A percentile compares a stretch with the other conserved stretches of the same genome.
phyloP scores from a whole-genome alignment of 2,888 invertebrate genomes.

The Pammene aurita region DNA sequence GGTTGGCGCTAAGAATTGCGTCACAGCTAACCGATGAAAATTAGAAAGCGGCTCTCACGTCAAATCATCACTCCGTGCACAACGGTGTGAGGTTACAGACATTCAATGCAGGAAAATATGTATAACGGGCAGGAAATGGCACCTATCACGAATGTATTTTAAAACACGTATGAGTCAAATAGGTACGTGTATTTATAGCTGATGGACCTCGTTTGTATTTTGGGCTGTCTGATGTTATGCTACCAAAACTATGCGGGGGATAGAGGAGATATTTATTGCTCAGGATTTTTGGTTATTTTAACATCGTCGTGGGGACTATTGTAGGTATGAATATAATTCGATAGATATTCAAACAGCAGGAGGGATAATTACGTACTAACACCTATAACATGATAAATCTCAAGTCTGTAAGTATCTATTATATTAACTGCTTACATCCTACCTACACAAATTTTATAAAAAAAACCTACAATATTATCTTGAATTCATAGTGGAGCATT shows the following conservation, averaged over 20 bases:
- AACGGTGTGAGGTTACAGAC: conserved; percentile 47
- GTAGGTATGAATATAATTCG: background rate
- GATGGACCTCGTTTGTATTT: conserved; percentile 29
- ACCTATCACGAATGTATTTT: conserved; percentile 28
- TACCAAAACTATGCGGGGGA: conserved; percentile 28
- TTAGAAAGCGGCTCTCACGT: conserved; percentile 68
- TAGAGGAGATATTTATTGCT: conserved; percentile 19
- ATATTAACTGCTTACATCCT: too few species aligned
- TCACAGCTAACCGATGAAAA: conserved; percentile 64
- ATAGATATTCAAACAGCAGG: background rate
- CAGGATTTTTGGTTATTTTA: conserved; percentile 22
- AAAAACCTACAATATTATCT: background rate
- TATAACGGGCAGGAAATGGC: conserved; percentile 28
- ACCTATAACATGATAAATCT: too few species aligned
- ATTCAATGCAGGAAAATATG: conserved; percentile 27
- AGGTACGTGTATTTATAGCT: conserved; percentile 28
- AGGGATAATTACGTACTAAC: background rate
- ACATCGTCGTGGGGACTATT: conserved; percentile 3
- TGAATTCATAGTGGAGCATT: background rate
- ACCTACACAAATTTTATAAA: too few species aligned
- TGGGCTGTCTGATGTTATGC: conserved; percentile 27
- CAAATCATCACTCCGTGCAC: conserved; percentile 55
- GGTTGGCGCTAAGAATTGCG: conserved; percentile 59
- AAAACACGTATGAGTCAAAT: conserved; percentile 26
- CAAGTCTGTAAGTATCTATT: too few species aligned